phyloP scores from a whole-genome alignment of 2,113 vertebrate genomes.

The Eclectus roratus region DNA sequence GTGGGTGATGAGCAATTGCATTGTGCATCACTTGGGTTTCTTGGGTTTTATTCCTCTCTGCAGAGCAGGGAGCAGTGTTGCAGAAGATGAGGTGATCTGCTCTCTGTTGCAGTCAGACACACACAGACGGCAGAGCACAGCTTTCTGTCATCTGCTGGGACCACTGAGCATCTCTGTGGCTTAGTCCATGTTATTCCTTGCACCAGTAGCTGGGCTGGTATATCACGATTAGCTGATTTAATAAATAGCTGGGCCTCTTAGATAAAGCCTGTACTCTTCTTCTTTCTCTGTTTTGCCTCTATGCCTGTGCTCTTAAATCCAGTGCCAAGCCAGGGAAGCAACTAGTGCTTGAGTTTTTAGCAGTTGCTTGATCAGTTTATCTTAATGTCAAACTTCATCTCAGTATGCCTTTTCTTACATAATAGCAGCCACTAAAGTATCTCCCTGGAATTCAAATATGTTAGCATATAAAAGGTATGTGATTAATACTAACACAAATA shows the following conservation, averaged over 20 bases:
- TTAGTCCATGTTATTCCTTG: background rate
- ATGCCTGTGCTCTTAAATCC: background rate
- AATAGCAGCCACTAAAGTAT: background rate
- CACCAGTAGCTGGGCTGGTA: background rate
- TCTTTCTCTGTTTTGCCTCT: background rate
- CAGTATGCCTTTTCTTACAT: background rate
- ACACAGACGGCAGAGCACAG: accelerated
- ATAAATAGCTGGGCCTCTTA: background rate
- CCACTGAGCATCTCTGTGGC: background rate
- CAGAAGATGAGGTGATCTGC: background rate
- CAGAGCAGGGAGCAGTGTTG: accelerated
- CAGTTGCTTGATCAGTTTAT: background rate
- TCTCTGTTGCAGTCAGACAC: background rate
- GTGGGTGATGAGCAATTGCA: background rate
- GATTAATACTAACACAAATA: background rate
- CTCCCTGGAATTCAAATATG: background rate
- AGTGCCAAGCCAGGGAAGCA: background rate
- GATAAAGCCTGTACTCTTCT: background rate
- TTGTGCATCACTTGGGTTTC: background rate
- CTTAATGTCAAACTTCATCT: background rate
- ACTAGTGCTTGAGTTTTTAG: background rate
- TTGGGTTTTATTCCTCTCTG: background rate
- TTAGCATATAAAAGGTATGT: background rate
- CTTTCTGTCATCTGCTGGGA: background rate
- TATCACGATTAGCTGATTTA: background rate